These are phyloP conservation scores for Nyctalus aviator DNA, from an alignment of 2,797 vertebrate species.

Conservation along the genomic window DNA sequence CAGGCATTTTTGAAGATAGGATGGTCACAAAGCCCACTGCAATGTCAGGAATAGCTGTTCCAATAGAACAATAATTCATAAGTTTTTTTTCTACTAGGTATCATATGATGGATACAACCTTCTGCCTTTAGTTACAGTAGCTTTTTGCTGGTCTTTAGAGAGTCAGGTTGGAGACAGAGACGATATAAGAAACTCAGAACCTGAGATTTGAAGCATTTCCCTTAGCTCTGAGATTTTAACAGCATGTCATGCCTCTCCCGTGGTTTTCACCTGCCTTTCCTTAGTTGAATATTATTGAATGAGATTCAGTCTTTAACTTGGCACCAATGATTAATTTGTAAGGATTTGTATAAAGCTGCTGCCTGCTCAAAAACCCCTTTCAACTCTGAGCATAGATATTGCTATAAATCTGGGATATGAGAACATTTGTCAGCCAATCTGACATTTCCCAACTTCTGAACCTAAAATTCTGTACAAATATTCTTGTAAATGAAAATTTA, in stretches of 20 bases:
- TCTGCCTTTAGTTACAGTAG: not conserved
- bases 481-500: slow-evolving; percentile 43
- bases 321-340: slow-evolving; percentile 54
- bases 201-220: slow-evolving; percentile 12
- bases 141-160: slow-evolving; percentile 22
- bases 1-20: not conserved
- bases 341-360: slow-evolving; percentile 52
- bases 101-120: not conserved
- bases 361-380: slow-evolving; percentile 54
- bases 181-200: slow-evolving; percentile 21
- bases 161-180: not conserved
- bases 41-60: not conserved
- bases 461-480: slow-evolving; percentile 18
- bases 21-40: not conserved
- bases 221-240: not conserved
- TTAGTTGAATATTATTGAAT: slow-evolving; percentile 36
- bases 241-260: not conserved
- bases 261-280: not conserved
- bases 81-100: not conserved
- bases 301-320: slow-evolving; percentile 45
- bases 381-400: slow-evolving; percentile 43
- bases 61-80: not conserved
- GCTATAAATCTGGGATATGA: slow-evolving; percentile 47
- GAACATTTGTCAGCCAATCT: slow-evolving; percentile 56
- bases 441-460: slow-evolving; percentile 44